Evolutionary conservation across 2,888 invertebrate species (phyloP).

Genomic region (Alloscopus bannaensis): DNA sequence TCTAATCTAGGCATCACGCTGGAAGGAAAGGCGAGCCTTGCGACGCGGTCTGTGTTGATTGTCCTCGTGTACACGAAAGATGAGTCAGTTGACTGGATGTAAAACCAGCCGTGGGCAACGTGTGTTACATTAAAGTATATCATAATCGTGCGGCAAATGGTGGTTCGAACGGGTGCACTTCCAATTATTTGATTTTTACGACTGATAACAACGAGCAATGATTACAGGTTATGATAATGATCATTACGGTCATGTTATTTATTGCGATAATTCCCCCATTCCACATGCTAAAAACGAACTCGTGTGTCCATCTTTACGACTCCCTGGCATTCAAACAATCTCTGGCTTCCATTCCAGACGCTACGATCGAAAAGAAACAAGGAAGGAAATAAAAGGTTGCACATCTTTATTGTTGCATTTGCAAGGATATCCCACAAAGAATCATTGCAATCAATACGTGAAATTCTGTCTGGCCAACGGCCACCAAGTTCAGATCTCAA

Average conservation of each 20-base stretch:
- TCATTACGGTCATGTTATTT: slow-evolving; percentile 53
- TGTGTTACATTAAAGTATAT: slow-evolving; percentile 11
- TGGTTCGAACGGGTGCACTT: slow-evolving; percentile 52
- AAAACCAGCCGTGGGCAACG: slow-evolving; percentile 31
- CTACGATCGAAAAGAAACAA: not conserved
- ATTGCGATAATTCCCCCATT: slow-evolving; percentile 42
- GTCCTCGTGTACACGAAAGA: slow-evolving; percentile 1
- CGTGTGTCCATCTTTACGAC: slow-evolving; percentile 1
- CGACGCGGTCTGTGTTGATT: not conserved
- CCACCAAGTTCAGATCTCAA: not conserved
- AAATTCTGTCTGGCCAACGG: not conserved
- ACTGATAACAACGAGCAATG: slow-evolving; percentile 55
- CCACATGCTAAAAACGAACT: not conserved
- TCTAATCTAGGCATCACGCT: not conserved
- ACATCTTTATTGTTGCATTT: not conserved
- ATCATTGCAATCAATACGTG: slow-evolving; percentile 4
- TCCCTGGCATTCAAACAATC: not conserved
- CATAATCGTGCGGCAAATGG: not conserved
- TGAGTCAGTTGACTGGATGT: not conserved
- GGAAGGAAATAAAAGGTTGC: not conserved
- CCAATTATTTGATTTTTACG: slow-evolving; percentile 65
- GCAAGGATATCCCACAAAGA: not conserved
- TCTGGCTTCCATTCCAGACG: not conserved
- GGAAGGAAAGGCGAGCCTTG: slow-evolving; percentile 33
- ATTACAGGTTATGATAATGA: slow-evolving; percentile 61